These are phyloP conservation scores for Trachymyrmex septentrionalis DNA, from an alignment of 1,140 invertebrate species.

Conservation along the genomic window DNA sequence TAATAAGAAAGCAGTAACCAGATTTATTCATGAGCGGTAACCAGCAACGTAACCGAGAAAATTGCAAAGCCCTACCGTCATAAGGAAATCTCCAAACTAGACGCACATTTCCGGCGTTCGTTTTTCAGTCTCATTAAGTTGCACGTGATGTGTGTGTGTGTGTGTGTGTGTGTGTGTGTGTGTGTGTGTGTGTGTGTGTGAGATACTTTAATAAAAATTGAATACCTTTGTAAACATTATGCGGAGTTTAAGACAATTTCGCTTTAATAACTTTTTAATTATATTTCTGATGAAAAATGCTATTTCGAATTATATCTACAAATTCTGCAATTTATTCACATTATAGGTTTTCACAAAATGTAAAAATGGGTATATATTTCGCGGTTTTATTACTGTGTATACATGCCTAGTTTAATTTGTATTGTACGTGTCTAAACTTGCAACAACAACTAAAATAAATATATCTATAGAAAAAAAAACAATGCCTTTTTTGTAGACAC, in stretches of 20 bases:
- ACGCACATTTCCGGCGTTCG: not conserved
- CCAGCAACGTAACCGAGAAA: slow-evolving; percentile 12
- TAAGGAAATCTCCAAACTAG: slow-evolving; percentile 23
- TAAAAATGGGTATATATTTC: not conserved
- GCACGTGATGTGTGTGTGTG: no score
- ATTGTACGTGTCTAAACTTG: not conserved
- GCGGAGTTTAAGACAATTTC: not conserved
- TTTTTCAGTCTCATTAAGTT: not conserved
- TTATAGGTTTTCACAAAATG: not conserved
- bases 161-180: no score
- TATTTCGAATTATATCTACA: not conserved
- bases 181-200: no score
- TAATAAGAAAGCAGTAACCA: slow-evolving; percentile 49
- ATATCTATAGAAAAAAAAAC: not conserved
- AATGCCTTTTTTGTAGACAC: slow-evolving; percentile 5
- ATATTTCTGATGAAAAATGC: not conserved
- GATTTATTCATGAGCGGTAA: slow-evolving; percentile 57
- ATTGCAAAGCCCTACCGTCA: not conserved
- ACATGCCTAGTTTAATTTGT: not conserved
- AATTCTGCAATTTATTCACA: not conserved
- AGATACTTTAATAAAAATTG: slow-evolving; percentile 42
- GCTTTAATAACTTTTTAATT: slow-evolving; percentile 23
- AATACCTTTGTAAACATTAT: not conserved
- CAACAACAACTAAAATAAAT: slow-evolving; percentile 9
- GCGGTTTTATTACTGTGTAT: not conserved